These are phyloP conservation scores for Meles meles DNA, from an alignment of 2,113 vertebrate genomes.

Conservation along the genomic window DNA sequence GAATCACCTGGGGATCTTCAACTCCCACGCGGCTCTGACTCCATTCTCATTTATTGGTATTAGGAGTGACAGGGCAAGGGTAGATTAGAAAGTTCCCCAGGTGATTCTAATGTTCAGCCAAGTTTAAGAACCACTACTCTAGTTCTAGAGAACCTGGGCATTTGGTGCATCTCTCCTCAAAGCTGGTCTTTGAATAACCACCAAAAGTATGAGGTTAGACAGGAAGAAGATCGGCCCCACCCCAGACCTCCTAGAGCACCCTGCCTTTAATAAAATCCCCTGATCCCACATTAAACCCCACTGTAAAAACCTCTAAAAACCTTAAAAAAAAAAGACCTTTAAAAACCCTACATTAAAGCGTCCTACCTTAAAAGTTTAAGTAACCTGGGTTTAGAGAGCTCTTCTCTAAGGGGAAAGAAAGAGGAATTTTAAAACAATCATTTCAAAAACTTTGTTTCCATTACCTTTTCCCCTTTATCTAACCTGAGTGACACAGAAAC, in stretches of 20 bases:
- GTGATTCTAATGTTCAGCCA: not conserved
- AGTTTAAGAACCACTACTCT: not conserved
- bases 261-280: not conserved
- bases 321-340: not conserved
- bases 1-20: not conserved
- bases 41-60: not conserved
- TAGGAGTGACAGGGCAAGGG: not conserved
- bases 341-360: not conserved
- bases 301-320: not conserved
- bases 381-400: not conserved
- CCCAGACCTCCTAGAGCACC: not conserved
- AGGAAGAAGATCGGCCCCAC: not conserved
- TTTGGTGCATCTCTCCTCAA: not conserved
- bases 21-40: not conserved
- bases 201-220: not conserved
- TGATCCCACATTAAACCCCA: not conserved
- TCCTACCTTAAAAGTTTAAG: not conserved
- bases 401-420: not conserved
- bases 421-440: not conserved
- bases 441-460: not conserved
- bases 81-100: not conserved
- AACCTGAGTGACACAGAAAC: not conserved
- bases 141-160: not conserved
- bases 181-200: not conserved
- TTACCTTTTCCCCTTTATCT: not conserved